phyloP scores from a whole-genome alignment of 2,888 invertebrate species.

The Lasioglossum figueresi region DNA sequence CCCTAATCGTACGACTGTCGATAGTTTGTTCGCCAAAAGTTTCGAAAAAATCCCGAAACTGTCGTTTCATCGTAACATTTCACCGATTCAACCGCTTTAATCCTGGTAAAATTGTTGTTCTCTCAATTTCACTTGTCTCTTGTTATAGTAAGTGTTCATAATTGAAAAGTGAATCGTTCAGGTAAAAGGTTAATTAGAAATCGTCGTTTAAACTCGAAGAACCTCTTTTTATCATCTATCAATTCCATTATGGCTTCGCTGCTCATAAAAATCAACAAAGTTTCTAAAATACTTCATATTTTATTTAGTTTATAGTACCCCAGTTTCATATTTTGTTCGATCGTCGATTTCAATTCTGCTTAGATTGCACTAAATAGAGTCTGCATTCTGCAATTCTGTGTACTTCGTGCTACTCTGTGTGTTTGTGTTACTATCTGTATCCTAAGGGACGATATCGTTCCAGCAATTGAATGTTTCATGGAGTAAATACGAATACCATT shows the following conservation, averaged over 20 bases:
- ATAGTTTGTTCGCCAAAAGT: constrained; percentile 18
- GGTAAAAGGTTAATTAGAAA: not conserved
- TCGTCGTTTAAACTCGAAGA: not conserved
- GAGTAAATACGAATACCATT: not conserved
- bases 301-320: not conserved
- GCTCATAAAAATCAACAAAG: not conserved
- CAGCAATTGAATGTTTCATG: not conserved
- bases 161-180: not conserved
- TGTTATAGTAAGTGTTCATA: not conserved
- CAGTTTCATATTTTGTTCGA: not conserved
- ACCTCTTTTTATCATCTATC: no score
- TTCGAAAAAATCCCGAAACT: not conserved
- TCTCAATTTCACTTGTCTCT: not conserved
- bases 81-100: not conserved
- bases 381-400: not conserved
- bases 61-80: not conserved
- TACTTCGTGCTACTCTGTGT: not conserved
- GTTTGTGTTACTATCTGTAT: not conserved
- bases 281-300: not conserved
- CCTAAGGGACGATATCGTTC: not conserved
- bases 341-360: not conserved
- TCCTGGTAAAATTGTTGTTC: no score
- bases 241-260: no score
- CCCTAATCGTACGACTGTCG: constrained; percentile 28
- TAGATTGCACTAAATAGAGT: not conserved